Base-by-base conservation (phyloP, 2,888 invertebrate genomes). In the Parthenolecanium corni region DNA sequence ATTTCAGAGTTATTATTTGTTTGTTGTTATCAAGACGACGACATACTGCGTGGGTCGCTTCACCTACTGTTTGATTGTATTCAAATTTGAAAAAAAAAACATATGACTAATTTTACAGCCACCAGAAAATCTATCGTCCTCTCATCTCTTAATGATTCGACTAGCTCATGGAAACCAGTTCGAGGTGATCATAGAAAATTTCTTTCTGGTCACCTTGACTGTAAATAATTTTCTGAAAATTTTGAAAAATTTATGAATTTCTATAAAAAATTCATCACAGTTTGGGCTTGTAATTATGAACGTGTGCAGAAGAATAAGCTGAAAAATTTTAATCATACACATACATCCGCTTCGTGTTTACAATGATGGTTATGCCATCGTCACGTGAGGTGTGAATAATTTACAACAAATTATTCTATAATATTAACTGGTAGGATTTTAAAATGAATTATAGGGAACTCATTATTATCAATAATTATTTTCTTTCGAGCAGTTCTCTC, bases 61-160 rank as follows among this genome's bases (percentile, higher is more conserved):
- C 49, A 49, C 49, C 49, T 49, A 49, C 49, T 49, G 49, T 49
- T 49, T 21, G 49, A 49, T 49, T 49, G 49, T 49, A 49, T 49
- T 49, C 49, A 49, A 49, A 49, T 49, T 49, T 49, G 9, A 9
- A 18, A 16, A n/a, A 44, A 44, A 12, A 2, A 40, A n/a, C 12
- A 44, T 16, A 14, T 9, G 46, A 31, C 4, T 9, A 4, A 31
- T 31, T 31, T 31, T 31, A 9, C 5, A 4, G 44, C 14, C 14
- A 42, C 18, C 44, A 42, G 18, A 14, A 18, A 42, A 42, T 42
- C 44, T 42, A 14, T 42, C 44, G 6, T 42, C 44, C 4, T 31
- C 31, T 31, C 31, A 9, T 31, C 9, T 31, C 31, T 31, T 31
- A 31, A 9, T 31, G 5, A 31, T 31, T 31, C 9, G 4, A 4